Evolutionary conservation across 2,888 invertebrate species (phyloP).

Genomic region (Drosophila pullipes): DNA sequence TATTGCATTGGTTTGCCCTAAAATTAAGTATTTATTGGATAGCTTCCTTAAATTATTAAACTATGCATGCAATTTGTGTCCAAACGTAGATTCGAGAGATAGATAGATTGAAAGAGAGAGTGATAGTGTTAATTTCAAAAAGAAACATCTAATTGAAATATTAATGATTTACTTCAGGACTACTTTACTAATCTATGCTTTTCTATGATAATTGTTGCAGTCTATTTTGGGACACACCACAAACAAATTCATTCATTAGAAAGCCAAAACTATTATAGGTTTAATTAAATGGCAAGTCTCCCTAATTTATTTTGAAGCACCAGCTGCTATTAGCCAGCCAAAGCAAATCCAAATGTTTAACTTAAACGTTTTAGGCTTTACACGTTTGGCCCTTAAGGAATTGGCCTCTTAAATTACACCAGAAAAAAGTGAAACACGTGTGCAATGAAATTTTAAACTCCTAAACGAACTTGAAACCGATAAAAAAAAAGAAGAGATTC

Average conservation of each 20-base stretch:
- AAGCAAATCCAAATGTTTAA: neutral
- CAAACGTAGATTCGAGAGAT: constrained; percentile 9
- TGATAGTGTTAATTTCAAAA: neutral
- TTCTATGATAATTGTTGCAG: neutral
- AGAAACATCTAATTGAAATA: neutral
- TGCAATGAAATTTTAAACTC: too few species aligned
- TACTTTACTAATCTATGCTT: neutral
- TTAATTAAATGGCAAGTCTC: neutral
- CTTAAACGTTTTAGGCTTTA: neutral
- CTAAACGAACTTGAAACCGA: neutral
- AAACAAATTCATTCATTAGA: neutral
- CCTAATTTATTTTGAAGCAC: neutral
- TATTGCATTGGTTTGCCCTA: constrained; percentile 35
- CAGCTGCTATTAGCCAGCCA: neutral
- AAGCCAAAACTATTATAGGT: neutral
- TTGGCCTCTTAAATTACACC: neutral
- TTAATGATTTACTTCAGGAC: neutral
- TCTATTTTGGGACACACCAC: neutral
- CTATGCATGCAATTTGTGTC: constrained; percentile 14
- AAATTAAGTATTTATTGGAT: constrained; percentile 58
- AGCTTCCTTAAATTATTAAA: constrained; percentile 37
- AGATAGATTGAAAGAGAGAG: too few species aligned
- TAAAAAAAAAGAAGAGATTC: neutral
- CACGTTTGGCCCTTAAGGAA: neutral
- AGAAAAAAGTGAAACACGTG: neutral